phyloP scores from a whole-genome alignment of 2,113 vertebrate genomes.

The Aleadryas rufinucha region DNA sequence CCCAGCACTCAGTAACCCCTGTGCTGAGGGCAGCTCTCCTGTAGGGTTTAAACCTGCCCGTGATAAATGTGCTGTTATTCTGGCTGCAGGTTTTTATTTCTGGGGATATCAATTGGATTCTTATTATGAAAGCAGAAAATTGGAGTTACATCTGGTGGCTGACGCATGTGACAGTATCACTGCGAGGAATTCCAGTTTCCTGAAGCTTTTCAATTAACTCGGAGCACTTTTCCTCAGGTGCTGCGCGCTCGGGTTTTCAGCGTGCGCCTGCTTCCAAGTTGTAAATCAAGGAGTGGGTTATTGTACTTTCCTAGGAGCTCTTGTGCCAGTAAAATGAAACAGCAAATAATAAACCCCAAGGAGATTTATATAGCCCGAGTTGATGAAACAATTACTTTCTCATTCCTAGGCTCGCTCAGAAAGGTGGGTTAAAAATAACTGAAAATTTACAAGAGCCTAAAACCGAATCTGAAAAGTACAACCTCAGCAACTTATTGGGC shows the following conservation, averaged over 20 bases:
- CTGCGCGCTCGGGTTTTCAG: background rate
- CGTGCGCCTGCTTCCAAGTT: background rate
- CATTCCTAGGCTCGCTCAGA: slow-evolving; percentile 41
- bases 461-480: slow-evolving; percentile 62
- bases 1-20: background rate
- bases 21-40: background rate
- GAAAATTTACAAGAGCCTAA: slow-evolving; percentile 62
- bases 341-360: slow-evolving; percentile 29
- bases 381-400: slow-evolving; percentile 55
- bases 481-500: slow-evolving; percentile 31
- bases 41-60: background rate
- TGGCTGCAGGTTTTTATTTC: slow-evolving; percentile 39
- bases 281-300: slow-evolving; percentile 46
- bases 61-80: slow-evolving; percentile 43
- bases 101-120: slow-evolving; percentile 33
- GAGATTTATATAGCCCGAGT: slow-evolving; percentile 50
- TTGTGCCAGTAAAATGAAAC: slow-evolving; percentile 60
- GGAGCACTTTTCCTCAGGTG: slow-evolving; percentile 10
- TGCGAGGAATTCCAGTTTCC: background rate
- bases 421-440: slow-evolving; percentile 61
- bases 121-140: slow-evolving; percentile 50
- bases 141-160: slow-evolving; percentile 26
- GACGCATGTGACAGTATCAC: slow-evolving; percentile 14
- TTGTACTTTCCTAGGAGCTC: slow-evolving; percentile 33
- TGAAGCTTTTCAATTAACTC: slow-evolving; percentile 36